Evolutionary conservation across 2,113 vertebrate genomes (phyloP).

Genomic region (Struthio camelus): DNA sequence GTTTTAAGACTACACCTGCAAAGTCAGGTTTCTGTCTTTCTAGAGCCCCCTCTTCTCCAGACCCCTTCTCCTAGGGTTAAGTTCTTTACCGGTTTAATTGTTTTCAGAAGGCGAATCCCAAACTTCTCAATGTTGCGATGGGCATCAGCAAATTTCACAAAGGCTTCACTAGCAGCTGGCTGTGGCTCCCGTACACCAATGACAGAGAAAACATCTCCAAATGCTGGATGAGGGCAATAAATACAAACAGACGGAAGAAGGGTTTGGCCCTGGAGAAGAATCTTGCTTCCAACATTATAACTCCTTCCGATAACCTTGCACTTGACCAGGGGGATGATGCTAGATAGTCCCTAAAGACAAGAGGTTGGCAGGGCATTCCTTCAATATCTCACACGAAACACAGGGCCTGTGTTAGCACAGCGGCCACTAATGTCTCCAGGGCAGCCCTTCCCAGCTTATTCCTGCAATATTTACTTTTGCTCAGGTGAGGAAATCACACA

Average conservation of each 20-base stretch:
- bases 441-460: background rate
- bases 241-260: background rate
- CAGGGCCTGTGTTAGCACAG: background rate
- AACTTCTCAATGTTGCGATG: slow-evolving; percentile 98
- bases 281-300: background rate
- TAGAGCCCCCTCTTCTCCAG: background rate
- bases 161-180: slow-evolving; percentile 94
- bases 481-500: background rate
- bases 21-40: background rate
- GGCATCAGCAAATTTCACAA: slow-evolving; percentile 98
- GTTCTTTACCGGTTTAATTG: slow-evolving; percentile 90
- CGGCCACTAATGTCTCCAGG: rapidly evolving
- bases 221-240: slow-evolving; percentile 74
- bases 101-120: slow-evolving; percentile 94
- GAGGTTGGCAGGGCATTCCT: background rate
- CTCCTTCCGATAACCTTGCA: background rate
- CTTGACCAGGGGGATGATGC: background rate
- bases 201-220: slow-evolving; percentile 97
- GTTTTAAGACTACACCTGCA: background rate
- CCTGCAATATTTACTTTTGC: background rate
- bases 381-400: background rate
- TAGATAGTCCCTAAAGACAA: background rate
- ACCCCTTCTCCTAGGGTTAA: background rate
- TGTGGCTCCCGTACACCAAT: slow-evolving; percentile 96
- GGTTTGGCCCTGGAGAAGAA: background rate